These are phyloP conservation scores for Gymnocephalus cernua DNA, from an alignment of 2,113 vertebrate species.

Conservation along the genomic window DNA sequence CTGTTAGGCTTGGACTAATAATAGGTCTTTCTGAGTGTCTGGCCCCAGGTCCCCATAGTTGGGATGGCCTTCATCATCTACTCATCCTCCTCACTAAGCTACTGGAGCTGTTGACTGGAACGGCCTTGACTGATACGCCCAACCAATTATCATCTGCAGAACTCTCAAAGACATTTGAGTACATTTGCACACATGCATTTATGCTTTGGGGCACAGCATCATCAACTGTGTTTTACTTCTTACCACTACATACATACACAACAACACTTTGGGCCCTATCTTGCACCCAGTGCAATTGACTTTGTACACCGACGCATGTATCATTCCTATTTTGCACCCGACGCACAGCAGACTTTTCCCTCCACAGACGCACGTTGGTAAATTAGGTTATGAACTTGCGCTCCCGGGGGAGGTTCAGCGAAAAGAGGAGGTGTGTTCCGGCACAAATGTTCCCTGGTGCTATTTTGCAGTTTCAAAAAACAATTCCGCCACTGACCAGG, in stretches of 20 bases:
- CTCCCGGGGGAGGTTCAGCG: too few species aligned
- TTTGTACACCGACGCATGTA: too few species aligned
- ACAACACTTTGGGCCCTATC: too few species aligned
- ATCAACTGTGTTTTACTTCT: constrained; percentile 30
- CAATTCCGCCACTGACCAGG: too few species aligned
- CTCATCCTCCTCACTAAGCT: constrained; percentile 17
- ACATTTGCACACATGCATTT: constrained; percentile 9
- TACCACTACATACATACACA: background rate
- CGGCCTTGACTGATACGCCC: constrained; percentile 49
- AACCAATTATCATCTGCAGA: constrained; percentile 38
- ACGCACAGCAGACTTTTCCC: too few species aligned
- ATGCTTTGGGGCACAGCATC: constrained; percentile 10
- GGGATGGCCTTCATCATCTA: constrained; percentile 35
- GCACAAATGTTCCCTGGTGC: too few species aligned
- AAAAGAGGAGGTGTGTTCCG: too few species aligned
- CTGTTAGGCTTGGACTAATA: constrained; percentile 54
- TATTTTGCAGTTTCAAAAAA: too few species aligned
- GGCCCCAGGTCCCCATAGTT: constrained; percentile 43
- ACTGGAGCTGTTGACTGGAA: constrained; percentile 21
- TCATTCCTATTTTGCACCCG: too few species aligned
- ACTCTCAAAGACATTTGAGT: constrained; percentile 8
- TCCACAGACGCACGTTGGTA: too few species aligned
- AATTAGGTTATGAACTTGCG: too few species aligned
- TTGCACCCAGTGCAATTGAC: too few species aligned
- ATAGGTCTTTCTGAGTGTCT: constrained; percentile 50